Base-by-base conservation (phyloP, 2,888 invertebrate genomes). In the Tinea pellionella region DNA sequence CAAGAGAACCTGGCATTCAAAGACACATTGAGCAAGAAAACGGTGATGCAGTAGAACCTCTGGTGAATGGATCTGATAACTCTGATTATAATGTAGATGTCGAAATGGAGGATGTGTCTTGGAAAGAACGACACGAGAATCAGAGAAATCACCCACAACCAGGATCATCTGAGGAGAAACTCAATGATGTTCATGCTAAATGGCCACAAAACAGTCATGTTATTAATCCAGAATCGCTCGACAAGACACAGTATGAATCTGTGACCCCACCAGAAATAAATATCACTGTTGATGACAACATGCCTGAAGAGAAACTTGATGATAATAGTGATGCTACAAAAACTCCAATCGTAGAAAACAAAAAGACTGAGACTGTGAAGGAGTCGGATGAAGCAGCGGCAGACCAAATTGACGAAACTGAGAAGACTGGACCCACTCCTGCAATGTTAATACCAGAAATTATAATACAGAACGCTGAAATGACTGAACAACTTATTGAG, bases 1-100 rank as follows among this genome's bases (percentile, higher is more conserved):
- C 93, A 32, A 89, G 89, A 66, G 93, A 91, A 70, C 93, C 93
- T 1, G 92, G 92, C 12, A 75, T 80, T 15, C 90, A 88, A 66
- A 89, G 89, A 56, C 85, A 77, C 24, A 80, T 89, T 12, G 92
- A 91, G 63, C 88, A 90, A 12, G 91, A 92, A 72, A 92, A 92
- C 74, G 92, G 92, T 0, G 92, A 93, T 64, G 88, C 90, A 7
- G 79, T 89, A 61, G 88, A 90, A 65, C 87, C 89, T 41, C 80
- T 90, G 63, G 87, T 90, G 1, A 90, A 91, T 68, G 91, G 90
- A 9, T 84, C 90, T 7, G 90, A 91, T 63, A 83, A 82, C 62
- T 87, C 87, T 0, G 88, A 88, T 60, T 88, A 87, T 63, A 87
- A 86, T 78, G 89, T 76, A 68, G 90, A 80, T 70, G 88, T 85